Evolutionary conservation across 2,888 invertebrate genomes (phyloP).

Genomic region (Xanthia icteritia): DNA sequence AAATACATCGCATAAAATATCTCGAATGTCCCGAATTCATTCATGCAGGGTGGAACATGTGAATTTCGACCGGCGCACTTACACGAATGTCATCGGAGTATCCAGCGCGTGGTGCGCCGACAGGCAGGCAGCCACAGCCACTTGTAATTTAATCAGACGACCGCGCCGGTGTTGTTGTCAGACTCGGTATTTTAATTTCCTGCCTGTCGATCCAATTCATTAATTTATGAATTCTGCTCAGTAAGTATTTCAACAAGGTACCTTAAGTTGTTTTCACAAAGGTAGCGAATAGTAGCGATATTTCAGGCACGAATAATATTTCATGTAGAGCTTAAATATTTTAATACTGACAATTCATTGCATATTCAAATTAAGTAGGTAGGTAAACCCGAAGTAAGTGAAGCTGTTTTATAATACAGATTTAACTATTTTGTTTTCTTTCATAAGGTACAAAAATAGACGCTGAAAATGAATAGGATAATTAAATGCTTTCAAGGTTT

Average conservation of each 20-base stretch:
- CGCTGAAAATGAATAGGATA: too few species aligned
- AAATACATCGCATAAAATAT: constrained; percentile 53
- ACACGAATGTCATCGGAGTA: constrained; percentile 21
- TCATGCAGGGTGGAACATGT: constrained; percentile 44
- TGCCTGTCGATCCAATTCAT: constrained; percentile 43
- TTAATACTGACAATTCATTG: neutral
- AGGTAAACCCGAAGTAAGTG: neutral
- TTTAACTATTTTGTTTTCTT: neutral
- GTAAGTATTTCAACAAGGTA: neutral
- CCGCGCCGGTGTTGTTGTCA: constrained; percentile 50
- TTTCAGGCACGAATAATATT: neutral
- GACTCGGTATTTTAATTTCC: constrained; percentile 72
- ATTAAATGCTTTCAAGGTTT: neutral
- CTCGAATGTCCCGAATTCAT: constrained; percentile 32
- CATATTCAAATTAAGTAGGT: neutral
- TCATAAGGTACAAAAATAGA: neutral
- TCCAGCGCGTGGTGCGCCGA: constrained; percentile 8
- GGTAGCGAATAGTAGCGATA: neutral
- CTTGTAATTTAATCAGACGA: constrained; percentile 58
- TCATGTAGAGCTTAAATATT: constrained; percentile 2
- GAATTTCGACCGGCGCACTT: constrained; percentile 21
- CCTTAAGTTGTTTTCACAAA: constrained; percentile 1
- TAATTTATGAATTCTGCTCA: constrained; percentile 18
- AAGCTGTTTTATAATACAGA: neutral
- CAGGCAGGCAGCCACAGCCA: constrained; percentile 27